Evolutionary conservation across 2,888 invertebrate species (phyloP).

Genomic region (Lordiphosa andalusiaca): DNA sequence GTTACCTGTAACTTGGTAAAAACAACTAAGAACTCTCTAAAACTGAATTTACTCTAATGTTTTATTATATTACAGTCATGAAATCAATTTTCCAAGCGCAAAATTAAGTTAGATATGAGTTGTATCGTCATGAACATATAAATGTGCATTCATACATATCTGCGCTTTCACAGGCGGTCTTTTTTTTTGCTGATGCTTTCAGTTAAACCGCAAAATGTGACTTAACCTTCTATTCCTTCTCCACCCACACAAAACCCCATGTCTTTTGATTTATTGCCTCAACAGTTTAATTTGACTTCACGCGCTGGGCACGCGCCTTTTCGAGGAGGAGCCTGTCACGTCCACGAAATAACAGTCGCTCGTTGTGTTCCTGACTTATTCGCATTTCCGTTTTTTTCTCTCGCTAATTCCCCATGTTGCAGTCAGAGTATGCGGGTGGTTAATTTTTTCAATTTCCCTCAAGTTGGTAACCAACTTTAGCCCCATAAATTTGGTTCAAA

Average conservation of each 20-base stretch:
- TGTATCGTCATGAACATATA: slow-evolving; percentile 7
- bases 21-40: too few species aligned
- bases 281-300: slow-evolving; percentile 60
- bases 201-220: background rate
- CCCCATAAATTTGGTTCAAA: slow-evolving; percentile 31
- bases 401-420: slow-evolving; percentile 40
- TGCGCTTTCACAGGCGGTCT: slow-evolving; percentile 3
- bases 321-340: slow-evolving; percentile 43
- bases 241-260: background rate
- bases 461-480: slow-evolving; percentile 21
- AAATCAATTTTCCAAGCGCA: slow-evolving; percentile 25
- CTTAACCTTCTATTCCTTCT: slow-evolving; percentile 5
- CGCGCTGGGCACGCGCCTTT: slow-evolving; percentile 39
- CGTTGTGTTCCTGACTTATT: slow-evolving; percentile 45
- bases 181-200: slow-evolving; percentile 10
- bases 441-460: slow-evolving; percentile 29
- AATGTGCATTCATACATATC: background rate
- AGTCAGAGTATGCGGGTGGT: slow-evolving; percentile 13
- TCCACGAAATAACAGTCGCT: slow-evolving; percentile 40
- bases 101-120: slow-evolving; percentile 40
- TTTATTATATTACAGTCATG: slow-evolving; percentile 10
- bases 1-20: too few species aligned
- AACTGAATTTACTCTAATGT: too few species aligned
- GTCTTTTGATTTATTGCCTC: slow-evolving; percentile 64
- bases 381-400: slow-evolving; percentile 16